phyloP scores from a whole-genome alignment of 1,140 invertebrate species.

The Magallana gigas region DNA sequence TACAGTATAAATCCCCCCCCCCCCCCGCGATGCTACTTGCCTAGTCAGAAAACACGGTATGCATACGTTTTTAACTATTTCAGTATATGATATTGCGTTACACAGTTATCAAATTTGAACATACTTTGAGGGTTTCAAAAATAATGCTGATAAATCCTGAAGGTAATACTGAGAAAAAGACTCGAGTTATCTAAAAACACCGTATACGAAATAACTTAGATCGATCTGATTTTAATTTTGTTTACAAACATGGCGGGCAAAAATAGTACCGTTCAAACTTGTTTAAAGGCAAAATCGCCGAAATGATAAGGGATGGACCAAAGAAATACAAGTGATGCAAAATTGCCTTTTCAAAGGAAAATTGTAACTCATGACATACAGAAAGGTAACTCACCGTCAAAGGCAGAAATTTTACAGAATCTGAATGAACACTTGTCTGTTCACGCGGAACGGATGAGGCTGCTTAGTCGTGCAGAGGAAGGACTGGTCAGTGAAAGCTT shows the following conservation, averaged over 20 bases:
- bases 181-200: neutral
- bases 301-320: neutral
- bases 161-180: neutral
- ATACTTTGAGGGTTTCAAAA: too few species aligned
- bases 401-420: conserved; percentile 47
- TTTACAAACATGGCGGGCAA: conserved; percentile 22
- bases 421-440: conserved; percentile 47
- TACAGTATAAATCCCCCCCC: too few species aligned
- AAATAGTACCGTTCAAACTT: conserved; percentile 1
- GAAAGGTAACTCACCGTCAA: conserved; percentile 25
- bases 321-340: neutral
- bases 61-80: too few species aligned
- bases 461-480: conserved; percentile 52
- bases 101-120: too few species aligned
- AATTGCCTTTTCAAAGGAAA: neutral
- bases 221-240: neutral
- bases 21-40: too few species aligned
- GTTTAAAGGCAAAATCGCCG: neutral
- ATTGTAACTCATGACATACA: neutral
- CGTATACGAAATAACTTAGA: neutral
- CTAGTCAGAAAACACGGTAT: too few species aligned
- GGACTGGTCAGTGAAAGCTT: conserved; percentile 45
- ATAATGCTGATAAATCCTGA: too few species aligned
- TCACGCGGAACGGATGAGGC: conserved; percentile 54
- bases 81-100: too few species aligned